Base-by-base conservation (phyloP, 2,113 vertebrate species). In the Sceloporus undulatus region DNA sequence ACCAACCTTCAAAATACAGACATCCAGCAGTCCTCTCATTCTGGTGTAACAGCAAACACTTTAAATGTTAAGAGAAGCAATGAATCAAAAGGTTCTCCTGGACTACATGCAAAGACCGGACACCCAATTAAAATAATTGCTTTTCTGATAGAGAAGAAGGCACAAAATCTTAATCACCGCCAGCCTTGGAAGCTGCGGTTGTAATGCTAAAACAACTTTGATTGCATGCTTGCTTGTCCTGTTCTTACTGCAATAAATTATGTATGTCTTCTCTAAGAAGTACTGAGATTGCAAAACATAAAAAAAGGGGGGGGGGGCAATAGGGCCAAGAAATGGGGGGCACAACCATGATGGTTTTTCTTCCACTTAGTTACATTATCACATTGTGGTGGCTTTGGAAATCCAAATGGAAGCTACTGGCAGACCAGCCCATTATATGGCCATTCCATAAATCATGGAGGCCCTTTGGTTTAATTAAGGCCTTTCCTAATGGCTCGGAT, bases 381-480 rank as follows among this genome's bases (percentile, higher is more conserved):
- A 42, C 38, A 70, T 68, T 82, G 59, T 14, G 40, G 59, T 14
- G 40, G 73, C 23, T 42, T 77, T 66, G 84, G 84, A 21, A 66
- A 42, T 40, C 48, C 40, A 1, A 78, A 21, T 25, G 34, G 59
- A 21, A 38, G 19, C 79, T 82, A 7, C 38, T 6, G 85, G 59
- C 25, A 78, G 85, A 78, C 2, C 21, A 59, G 52, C 52, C 75
- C 7, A 68, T 68, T 27, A 48, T 42, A 18, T 5, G 23, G 65
- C 59, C 66, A 68, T 65, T 66, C 85, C 42, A 78, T 86, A n/a
- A 65, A 86, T 79, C 85, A 86, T n/a, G 25, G 16, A 48, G 42
- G 62, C 85, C 85, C 27, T 27, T 52, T 48, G 13, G 23, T 75
- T 86, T 78, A 78, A 86, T 86, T 86, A 86, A 86, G 85, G 62